phyloP scores from a whole-genome alignment of 2,797 vertebrate genomes.

The Megaceryle alcyon region DNA sequence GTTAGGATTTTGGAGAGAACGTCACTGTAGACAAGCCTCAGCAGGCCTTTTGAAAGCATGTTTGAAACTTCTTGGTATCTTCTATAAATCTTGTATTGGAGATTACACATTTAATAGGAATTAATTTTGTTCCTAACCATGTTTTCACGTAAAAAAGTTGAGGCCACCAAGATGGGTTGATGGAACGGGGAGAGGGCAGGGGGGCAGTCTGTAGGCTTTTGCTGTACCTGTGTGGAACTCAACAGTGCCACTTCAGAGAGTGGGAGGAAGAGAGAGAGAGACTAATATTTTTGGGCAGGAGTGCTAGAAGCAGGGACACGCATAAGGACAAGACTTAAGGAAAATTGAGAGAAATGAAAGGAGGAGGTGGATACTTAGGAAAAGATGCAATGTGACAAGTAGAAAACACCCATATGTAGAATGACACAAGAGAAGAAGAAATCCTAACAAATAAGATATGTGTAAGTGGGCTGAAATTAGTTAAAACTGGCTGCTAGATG shows the following conservation, averaged over 20 bases:
- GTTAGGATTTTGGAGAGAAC: conserved; percentile 23
- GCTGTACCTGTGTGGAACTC: neutral
- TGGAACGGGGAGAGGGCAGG: too few relatives aligned
- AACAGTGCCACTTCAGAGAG: neutral
- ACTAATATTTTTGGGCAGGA: neutral
- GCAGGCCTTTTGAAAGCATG: neutral
- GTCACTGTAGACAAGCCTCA: neutral
- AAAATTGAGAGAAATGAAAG: neutral
- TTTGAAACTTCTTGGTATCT: neutral
- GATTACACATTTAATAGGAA: neutral
- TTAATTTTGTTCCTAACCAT: neutral
- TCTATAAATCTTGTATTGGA: neutral
- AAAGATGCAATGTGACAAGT: neutral
- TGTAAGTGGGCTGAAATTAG: neutral
- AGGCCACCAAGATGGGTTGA: neutral
- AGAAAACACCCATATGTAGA: neutral
- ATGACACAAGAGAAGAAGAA: neutral
- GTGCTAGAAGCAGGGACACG: neutral
- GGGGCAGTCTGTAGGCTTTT: neutral
- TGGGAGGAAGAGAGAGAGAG: neutral
- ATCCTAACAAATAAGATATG: neutral
- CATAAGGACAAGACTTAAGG: neutral
- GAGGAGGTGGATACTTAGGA: neutral
- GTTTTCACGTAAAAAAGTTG: neutral
- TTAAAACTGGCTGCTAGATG: neutral